phyloP scores from a whole-genome alignment of 2,888 invertebrate species.

The Euproctis similis region DNA sequence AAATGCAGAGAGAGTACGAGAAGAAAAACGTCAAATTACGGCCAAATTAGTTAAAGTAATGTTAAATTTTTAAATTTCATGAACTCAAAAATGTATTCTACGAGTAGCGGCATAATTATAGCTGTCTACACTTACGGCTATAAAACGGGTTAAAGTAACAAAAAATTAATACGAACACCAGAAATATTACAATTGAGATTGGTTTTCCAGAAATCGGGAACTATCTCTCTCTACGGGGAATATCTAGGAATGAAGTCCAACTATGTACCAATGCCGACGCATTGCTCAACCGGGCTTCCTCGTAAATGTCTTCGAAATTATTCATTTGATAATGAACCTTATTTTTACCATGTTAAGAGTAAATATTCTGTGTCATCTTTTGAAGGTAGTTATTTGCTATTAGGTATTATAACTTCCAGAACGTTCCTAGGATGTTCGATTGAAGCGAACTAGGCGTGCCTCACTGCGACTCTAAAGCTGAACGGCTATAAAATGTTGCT shows the following conservation, averaged over 20 bases:
- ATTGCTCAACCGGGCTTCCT: slow-evolving; percentile 24
- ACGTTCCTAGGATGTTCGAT: slow-evolving; percentile 45
- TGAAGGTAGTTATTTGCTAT: slow-evolving; percentile 27
- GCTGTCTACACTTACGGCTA: not conserved
- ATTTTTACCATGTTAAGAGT: not conserved
- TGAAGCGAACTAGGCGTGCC: slow-evolving; percentile 37
- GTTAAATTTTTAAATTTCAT: not conserved
- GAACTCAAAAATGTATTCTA: not conserved
- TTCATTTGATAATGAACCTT: slow-evolving; percentile 1
- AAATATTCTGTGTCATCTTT: slow-evolving; percentile 2
- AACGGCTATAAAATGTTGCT: slow-evolving; percentile 29
- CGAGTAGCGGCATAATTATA: not conserved
- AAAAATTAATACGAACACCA: not conserved
- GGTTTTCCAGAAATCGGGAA: too few relatives aligned
- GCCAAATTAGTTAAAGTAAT: too few relatives aligned
- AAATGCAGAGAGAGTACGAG: too few relatives aligned
- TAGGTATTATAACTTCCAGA: slow-evolving; percentile 35
- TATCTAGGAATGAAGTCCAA: slow-evolving; percentile 21
- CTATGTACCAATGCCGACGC: slow-evolving; percentile 19
- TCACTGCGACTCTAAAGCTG: slow-evolving; percentile 25
- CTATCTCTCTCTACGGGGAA: slow-evolving; percentile 3
- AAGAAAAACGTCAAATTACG: too few relatives aligned
- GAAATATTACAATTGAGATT: not conserved
- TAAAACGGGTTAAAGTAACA: not conserved
- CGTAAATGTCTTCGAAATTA: slow-evolving; percentile 11